A percentile compares a stretch with the other conserved stretches of the same genome.
These are phyloP conservation scores for Tokudaia muenninki DNA, from an alignment of 2,797 vertebrate species.

Conservation along the genomic window DNA sequence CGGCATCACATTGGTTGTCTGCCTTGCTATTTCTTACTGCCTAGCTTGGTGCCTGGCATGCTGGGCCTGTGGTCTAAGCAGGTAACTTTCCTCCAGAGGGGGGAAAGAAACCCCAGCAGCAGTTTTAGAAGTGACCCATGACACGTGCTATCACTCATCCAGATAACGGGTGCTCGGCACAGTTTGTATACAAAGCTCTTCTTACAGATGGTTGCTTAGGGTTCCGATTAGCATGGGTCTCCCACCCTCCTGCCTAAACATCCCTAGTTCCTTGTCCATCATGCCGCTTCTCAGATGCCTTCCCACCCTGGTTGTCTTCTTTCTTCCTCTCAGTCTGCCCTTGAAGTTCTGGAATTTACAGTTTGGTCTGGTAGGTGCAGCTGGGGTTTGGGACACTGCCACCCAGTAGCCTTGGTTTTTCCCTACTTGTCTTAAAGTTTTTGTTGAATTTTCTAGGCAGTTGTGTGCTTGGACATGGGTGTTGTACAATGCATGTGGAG, in stretches of 20 bases:
- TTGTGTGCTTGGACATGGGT: not conserved
- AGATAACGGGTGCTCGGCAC: not conserved
- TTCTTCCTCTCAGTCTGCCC: not conserved
- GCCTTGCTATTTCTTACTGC: not conserved
- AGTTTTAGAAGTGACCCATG: not conserved
- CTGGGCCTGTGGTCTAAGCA: not conserved
- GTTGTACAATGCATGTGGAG: not conserved
- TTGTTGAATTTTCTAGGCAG: not conserved
- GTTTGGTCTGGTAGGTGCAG: not conserved
- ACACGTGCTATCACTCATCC: not conserved
- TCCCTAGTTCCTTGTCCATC: not conserved
- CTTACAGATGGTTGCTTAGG: not conserved
- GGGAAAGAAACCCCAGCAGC: not conserved
- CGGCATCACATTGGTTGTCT: not conserved
- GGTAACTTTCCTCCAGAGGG: constrained; percentile 9
- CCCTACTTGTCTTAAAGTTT: not conserved
- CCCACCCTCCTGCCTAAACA: not conserved
- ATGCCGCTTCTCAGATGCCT: not conserved
- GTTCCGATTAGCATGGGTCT: not conserved
- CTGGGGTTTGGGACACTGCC: not conserved
- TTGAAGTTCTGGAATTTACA: not conserved
- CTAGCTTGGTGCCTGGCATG: not conserved
- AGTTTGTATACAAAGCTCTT: not conserved
- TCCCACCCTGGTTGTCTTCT: not conserved
- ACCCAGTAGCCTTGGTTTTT: not conserved